Evolutionary conservation across 2,113 vertebrate genomes (phyloP), one percentile per base, ranked within the genome.

Genomic region (Nerophis ophidion): DNA sequence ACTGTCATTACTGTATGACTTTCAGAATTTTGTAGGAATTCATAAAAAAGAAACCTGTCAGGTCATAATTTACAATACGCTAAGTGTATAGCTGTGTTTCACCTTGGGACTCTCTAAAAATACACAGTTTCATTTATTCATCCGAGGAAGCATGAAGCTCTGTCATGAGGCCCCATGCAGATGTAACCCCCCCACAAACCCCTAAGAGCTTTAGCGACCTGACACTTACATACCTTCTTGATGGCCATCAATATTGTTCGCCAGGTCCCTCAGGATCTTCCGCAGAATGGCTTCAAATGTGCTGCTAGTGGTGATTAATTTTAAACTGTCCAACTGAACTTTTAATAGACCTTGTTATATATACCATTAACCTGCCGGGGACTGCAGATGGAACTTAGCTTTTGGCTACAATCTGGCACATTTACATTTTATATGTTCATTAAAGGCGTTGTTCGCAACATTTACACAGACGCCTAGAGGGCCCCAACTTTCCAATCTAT

Each of bases 111-210:
- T 70, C 61, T 58, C 68, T 76, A 74, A 77, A 77, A 75, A 77
- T 67, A 74, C 47, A 63, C 35, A 50, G 36, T 53, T 76, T 77
- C 8, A 64, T 75, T 81, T 68, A 75, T 83, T 78, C 65, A 71
- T 79, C 54, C 49, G 61, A 60, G 54, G 47, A 26, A 48, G 52
- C 68, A 57, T 71, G 65, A 67, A 54, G 49, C 60, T 60, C 70
- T 65, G 70, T 46, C 63, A 36, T 26, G 19, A 15, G 48, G 48
- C 52, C 52, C 40, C 5, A 5, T 66, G 63, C 64, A 80, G 71
- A 74, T 76, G 66, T 77, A 61, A 26, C 26, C 26, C 42, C 33
- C 62, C 72, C 65, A 34, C 60, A 44, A 60, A 62, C 65, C 26
- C 26, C 26, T 4, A 26, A 26, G 26, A 26, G 26, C 26, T 26